phyloP scores from a whole-genome alignment of 2,113 vertebrate species.

The Maccullochella peelii region DNA sequence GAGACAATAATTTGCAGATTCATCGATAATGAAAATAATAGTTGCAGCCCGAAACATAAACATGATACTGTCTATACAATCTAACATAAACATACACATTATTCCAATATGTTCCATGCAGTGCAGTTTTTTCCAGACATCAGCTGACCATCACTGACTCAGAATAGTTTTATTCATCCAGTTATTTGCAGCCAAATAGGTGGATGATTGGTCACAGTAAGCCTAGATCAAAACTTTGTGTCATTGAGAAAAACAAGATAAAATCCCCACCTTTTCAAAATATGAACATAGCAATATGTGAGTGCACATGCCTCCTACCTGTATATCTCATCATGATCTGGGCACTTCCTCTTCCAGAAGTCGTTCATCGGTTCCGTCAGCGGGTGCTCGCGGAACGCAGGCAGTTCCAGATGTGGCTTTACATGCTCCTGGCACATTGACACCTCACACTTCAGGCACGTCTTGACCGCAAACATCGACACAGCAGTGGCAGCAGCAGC shows the following conservation, averaged over 20 bases:
- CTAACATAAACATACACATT: too few species aligned
- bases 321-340: slow-evolving; percentile 80
- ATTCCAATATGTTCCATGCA: too few species aligned
- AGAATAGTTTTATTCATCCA: background rate
- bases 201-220: background rate
- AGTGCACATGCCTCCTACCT: slow-evolving; percentile 45
- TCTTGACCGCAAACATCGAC: slow-evolving; percentile 74
- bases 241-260: background rate
- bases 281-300: background rate
- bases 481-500: background rate
- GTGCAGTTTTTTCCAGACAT: background rate
- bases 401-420: slow-evolving; percentile 81
- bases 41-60: too few species aligned
- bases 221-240: background rate
- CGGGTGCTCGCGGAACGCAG: slow-evolving; percentile 81
- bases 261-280: background rate
- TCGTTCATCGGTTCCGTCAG: slow-evolving; percentile 79
- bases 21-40: too few species aligned
- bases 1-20: too few species aligned
- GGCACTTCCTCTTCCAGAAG: slow-evolving; percentile 81
- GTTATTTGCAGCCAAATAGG: background rate
- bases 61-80: too few species aligned
- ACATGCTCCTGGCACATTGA: slow-evolving; percentile 85
- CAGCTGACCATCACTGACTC: background rate
- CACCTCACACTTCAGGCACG: slow-evolving; percentile 86